Percentiles rank a stretch among this genome's conserved stretches.
Conservation (phyloP, 2,888 invertebrate species). For the Lucinisca nassula region DNA sequence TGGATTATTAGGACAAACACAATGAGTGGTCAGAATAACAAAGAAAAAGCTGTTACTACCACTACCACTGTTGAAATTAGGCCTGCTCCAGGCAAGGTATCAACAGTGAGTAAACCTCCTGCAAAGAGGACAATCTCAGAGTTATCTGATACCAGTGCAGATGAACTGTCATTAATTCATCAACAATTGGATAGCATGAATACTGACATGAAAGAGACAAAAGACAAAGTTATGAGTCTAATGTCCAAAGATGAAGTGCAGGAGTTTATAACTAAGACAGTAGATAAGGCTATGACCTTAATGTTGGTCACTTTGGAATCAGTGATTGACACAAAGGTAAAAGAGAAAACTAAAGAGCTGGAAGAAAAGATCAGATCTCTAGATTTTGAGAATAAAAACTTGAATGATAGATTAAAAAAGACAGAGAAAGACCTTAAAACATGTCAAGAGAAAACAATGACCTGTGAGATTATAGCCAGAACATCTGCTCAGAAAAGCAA, state of each 20-base stretch:
- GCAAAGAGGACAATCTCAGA: conserved; percentile 8
- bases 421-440: neutral
- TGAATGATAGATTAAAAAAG: neutral
- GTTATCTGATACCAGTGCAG: conserved; percentile 3
- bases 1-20: too few species aligned
- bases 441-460: neutral
- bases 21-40: too few species aligned
- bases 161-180: neutral
- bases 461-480: neutral
- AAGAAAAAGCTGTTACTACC: too few species aligned
- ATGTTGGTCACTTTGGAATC: neutral
- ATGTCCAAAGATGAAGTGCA: neutral
- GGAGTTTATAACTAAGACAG: neutral
- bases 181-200: neutral
- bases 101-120: neutral
- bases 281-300: neutral
- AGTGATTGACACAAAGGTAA: neutral
- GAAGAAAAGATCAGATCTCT: neutral
- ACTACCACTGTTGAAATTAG: too few species aligned
- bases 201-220: neutral
- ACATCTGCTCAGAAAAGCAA: conserved; percentile 12
- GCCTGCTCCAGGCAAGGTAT: too few species aligned
- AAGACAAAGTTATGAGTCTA: neutral
- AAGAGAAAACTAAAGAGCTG: neutral
- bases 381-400: neutral